Conservation (phyloP, 2,888 invertebrate genomes). For the Biston stratarius region DNA sequence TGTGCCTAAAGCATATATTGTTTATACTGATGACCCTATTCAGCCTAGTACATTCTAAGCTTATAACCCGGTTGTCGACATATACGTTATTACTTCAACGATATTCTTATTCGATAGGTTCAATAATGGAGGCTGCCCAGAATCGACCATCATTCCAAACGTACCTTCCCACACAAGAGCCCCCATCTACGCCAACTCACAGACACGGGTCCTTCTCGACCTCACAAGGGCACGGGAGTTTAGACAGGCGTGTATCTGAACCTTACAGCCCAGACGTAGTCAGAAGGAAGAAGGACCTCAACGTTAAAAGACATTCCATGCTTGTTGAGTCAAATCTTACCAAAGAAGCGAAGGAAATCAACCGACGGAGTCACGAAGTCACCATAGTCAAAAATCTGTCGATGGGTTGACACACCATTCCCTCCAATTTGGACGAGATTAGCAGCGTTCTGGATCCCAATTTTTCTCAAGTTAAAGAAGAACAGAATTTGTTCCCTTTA, state of each 20-base stretch:
- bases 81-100: slow-evolving; percentile 4
- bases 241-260: slow-evolving; percentile 76
- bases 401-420: slow-evolving; percentile 73
- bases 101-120: slow-evolving; percentile 68
- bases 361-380: slow-evolving; percentile 76
- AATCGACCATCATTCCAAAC: slow-evolving; percentile 86
- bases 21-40: too few relatives aligned
- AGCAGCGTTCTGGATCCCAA: slow-evolving; percentile 26
- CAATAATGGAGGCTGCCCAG: slow-evolving; percentile 91
- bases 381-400: slow-evolving; percentile 76
- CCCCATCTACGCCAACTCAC: slow-evolving; percentile 61
- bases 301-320: slow-evolving; percentile 77
- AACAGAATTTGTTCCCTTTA: neutral
- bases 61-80: neutral
- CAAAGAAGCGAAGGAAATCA: slow-evolving; percentile 74
- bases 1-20: too few relatives aligned
- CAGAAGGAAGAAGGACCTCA: slow-evolving; percentile 75
- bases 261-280: slow-evolving; percentile 77
- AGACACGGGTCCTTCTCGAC: slow-evolving; percentile 68
- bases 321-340: slow-evolving; percentile 74
- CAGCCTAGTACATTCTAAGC: neutral
- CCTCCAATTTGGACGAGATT: slow-evolving; percentile 40
- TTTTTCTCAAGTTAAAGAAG: slow-evolving; percentile 6
- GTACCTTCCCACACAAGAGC: slow-evolving; percentile 73
- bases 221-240: slow-evolving; percentile 53